phyloP scores from a whole-genome alignment of 2,797 vertebrate genomes.

The Pygocentrus nattereri region DNA sequence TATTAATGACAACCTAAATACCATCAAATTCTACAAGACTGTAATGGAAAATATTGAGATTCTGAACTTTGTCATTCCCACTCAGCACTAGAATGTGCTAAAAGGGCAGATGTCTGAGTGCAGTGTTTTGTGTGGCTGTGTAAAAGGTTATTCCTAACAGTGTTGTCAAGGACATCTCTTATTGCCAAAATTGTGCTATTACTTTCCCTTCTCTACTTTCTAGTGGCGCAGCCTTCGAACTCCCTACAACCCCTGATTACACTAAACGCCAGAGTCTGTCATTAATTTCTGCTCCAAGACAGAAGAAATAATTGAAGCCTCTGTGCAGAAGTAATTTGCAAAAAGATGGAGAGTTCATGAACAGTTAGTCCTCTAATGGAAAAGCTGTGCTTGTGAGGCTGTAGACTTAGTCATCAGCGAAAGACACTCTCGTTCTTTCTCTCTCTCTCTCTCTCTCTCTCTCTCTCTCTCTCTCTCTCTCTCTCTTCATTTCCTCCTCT shows the following conservation, averaged over 20 bases:
- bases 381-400: constrained; percentile 12
- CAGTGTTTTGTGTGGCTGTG: constrained; percentile 21
- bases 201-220: constrained; percentile 26
- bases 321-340: constrained; percentile 53
- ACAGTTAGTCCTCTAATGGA: constrained; percentile 45
- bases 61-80: neutral
- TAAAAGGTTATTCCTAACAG: constrained; percentile 36
- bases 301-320: constrained; percentile 52
- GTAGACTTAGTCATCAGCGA: constrained; percentile 34
- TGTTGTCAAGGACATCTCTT: constrained; percentile 33
- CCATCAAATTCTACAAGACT: too few relatives aligned
- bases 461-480: neutral
- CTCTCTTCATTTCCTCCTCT: neutral
- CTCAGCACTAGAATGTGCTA: neutral
- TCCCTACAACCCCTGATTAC: constrained; percentile 49
- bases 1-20: too few relatives aligned
- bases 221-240: constrained; percentile 20
- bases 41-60: neutral
- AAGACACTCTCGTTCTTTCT: constrained; percentile 3
- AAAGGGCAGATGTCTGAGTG: neutral
- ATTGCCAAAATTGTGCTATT: constrained; percentile 19
- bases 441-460: neutral
- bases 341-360: constrained; percentile 49
- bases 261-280: constrained; percentile 43
- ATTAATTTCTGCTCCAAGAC: constrained; percentile 55